These are phyloP conservation scores for Carcina quercana DNA, from an alignment of 2,888 invertebrate genomes.

Conservation along the genomic window DNA sequence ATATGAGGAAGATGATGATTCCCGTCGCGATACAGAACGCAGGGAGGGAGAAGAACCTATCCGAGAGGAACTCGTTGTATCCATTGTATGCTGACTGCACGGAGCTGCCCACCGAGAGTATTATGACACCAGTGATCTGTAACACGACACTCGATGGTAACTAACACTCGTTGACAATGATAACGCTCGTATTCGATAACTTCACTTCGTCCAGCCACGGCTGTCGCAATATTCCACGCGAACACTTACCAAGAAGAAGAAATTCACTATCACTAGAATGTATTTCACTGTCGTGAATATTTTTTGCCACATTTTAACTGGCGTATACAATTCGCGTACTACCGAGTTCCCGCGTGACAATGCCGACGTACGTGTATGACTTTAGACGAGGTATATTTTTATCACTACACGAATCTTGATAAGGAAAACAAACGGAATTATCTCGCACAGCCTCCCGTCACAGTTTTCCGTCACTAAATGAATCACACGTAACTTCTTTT, in stretches of 20 bases:
- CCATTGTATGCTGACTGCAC: constrained; percentile 78
- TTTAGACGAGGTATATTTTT: constrained; percentile 56
- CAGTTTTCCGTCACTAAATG: constrained; percentile 16
- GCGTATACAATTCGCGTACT: constrained; percentile 9
- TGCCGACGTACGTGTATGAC: constrained; percentile 26
- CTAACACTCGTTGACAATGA: constrained; percentile 5
- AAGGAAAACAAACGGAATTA: constrained; percentile 62
- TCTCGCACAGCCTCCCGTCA: constrained; percentile 32
- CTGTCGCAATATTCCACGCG: constrained; percentile 7
- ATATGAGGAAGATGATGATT: constrained; percentile 81
- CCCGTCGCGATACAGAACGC: constrained; percentile 82
- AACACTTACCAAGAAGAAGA: constrained; percentile 66
- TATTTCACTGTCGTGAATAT: constrained; percentile 65
- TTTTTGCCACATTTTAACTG: constrained; percentile 55
- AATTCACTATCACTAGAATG: constrained; percentile 50
- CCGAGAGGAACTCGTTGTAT: constrained; percentile 79
- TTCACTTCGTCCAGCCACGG: neutral
- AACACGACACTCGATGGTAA: constrained; percentile 23
- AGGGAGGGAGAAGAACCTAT: constrained; percentile 83
- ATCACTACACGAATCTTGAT: constrained; percentile 64
- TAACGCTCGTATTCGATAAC: neutral
- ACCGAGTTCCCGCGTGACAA: constrained; percentile 35
- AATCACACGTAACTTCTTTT: constrained; percentile 1
- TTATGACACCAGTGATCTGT: constrained; percentile 86
- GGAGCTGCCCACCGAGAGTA: constrained; percentile 83